These are phyloP conservation scores for Babylonia areolata DNA, from an alignment of 1,140 invertebrate genomes.

Conservation along the genomic window DNA sequence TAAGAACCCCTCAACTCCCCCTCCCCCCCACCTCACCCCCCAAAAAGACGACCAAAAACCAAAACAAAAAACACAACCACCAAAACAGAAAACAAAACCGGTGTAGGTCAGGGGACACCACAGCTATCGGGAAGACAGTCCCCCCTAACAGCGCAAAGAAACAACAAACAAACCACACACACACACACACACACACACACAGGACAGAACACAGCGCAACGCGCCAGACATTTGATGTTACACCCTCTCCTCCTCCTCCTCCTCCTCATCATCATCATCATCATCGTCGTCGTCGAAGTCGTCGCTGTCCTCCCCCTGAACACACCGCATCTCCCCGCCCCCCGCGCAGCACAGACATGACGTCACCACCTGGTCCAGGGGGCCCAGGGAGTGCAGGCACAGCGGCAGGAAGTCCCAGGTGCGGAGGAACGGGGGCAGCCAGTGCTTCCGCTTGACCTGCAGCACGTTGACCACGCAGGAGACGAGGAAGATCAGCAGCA, in stretches of 20 bases:
- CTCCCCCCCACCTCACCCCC: too few relatives aligned
- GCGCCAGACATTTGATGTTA: too few relatives aligned
- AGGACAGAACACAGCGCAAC: too few relatives aligned
- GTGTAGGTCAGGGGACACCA: too few relatives aligned
- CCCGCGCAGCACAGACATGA: constrained; percentile 23
- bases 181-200: too few relatives aligned
- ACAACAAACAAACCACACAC: too few relatives aligned
- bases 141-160: too few relatives aligned
- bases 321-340: neutral
- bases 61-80: too few relatives aligned
- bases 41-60: too few relatives aligned
- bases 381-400: constrained; percentile 58
- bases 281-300: neutral
- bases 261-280: neutral
- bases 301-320: neutral
- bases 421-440: constrained; percentile 59
- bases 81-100: too few relatives aligned
- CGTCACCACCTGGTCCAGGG: constrained; percentile 54
- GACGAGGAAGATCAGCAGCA: constrained; percentile 57
- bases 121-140: too few relatives aligned
- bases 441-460: constrained; percentile 57
- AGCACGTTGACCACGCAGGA: constrained; percentile 65
- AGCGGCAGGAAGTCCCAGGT: constrained; percentile 69
- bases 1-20: too few relatives aligned
- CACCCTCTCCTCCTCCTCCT: neutral